Percentiles rank a stretch among this genome's conserved stretches.
Conservation (phyloP, 2,888 invertebrate species). For the Eristalinus sepulchralis region DNA sequence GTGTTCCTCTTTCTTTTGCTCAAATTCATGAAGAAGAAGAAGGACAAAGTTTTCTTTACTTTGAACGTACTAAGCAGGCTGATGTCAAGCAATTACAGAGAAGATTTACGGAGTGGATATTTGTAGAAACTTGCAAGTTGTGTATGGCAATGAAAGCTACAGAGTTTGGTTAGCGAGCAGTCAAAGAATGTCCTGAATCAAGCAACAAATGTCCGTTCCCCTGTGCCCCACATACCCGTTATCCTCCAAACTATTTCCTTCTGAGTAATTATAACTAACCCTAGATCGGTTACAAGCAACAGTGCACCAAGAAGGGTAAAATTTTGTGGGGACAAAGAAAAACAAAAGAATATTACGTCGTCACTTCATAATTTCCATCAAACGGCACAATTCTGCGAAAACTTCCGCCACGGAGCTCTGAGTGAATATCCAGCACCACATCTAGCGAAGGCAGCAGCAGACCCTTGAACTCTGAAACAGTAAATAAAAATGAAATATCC, state of each 20-base stretch:
- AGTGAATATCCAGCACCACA: background rate
- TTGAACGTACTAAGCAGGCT: no score
- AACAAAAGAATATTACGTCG: background rate
- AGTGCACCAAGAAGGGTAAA: background rate
- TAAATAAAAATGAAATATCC: slow-evolving; percentile 35
- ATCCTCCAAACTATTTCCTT: background rate
- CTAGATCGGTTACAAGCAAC: background rate
- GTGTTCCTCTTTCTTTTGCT: no score
- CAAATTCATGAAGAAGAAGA: no score
- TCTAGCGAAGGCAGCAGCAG: background rate
- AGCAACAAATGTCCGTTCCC: background rate
- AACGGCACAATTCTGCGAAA: background rate
- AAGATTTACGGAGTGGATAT: no score
- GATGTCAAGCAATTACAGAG: no score
- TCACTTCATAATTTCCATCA: slow-evolving; percentile 12
- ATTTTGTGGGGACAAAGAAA: background rate
- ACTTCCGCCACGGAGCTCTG: background rate
- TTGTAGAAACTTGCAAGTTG: no score
- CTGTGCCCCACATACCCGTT: no score
- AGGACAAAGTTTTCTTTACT: no score
- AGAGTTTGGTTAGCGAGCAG: no score
- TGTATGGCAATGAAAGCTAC: no score
- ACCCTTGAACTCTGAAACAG: slow-evolving; percentile 48
- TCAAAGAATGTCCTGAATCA: background rate
- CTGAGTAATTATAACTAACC: background rate